A percentile compares a stretch with the other conserved stretches of the same genome.
These are phyloP conservation scores for Diceros bicornis DNA, from an alignment of 2,797 vertebrate species.

Conservation along the genomic window DNA sequence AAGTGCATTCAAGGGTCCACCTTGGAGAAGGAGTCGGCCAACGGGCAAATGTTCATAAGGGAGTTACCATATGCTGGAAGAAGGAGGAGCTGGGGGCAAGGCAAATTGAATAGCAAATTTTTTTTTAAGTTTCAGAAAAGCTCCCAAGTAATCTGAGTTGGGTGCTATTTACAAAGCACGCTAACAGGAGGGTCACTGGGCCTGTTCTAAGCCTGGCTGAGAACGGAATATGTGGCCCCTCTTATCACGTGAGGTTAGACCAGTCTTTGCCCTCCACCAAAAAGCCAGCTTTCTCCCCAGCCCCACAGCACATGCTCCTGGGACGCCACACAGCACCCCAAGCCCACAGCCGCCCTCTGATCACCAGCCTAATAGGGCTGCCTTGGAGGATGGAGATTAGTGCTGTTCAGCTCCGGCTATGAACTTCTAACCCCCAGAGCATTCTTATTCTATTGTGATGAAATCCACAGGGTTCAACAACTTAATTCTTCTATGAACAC, in stretches of 20 bases:
- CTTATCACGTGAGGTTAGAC: not conserved
- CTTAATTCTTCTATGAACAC: not conserved
- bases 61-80: not conserved
- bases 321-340: not conserved
- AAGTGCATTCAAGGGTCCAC: too few species aligned
- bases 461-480: not conserved
- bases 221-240: not conserved
- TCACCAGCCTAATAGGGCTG: not conserved
- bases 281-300: not conserved
- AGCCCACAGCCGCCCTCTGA: not conserved
- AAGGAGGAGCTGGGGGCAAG: not conserved
- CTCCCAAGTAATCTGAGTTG: not conserved
- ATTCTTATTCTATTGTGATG: not conserved
- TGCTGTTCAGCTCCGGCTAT: not conserved
- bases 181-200: not conserved
- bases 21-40: not conserved
- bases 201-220: not conserved
- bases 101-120: not conserved
- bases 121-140: conserved; percentile 5
- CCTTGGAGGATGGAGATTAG: not conserved
- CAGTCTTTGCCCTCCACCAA: not conserved
- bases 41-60: not conserved
- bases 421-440: not conserved
- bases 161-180: not conserved
- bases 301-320: not conserved